These are phyloP conservation scores for Lissonota sp. DNA, from an alignment of 2,888 invertebrate species.

Conservation along the genomic window DNA sequence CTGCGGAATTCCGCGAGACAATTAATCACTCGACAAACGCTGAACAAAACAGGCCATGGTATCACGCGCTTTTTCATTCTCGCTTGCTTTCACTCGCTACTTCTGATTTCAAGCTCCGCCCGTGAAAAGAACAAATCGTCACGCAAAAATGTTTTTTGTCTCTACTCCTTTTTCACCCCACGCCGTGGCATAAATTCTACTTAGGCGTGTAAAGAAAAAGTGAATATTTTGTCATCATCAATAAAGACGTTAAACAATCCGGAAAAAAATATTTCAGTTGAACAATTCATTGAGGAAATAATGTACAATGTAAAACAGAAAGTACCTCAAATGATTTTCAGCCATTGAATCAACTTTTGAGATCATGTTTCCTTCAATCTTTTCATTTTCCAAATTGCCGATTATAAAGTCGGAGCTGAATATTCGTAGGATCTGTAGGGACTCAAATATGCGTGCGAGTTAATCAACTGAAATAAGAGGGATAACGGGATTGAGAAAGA, in stretches of 20 bases:
- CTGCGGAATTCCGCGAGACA: conserved; percentile 7
- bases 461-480: conserved; percentile 15
- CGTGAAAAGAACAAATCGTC: background rate
- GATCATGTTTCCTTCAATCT: background rate
- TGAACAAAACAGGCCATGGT: conserved; percentile 11
- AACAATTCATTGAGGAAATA: background rate
- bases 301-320: background rate
- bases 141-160: conserved; percentile 9
- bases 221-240: background rate
- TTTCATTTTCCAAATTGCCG: background rate
- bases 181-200: background rate
- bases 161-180: background rate
- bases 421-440: background rate
- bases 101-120: conserved; percentile 11
- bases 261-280: background rate
- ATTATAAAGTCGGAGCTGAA: conserved; percentile 5
- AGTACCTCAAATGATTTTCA: background rate
- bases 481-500: background rate
- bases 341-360: background rate
- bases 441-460: conserved; percentile 14
- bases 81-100: background rate
- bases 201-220: background rate
- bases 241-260: background rate
- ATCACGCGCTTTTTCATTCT: background rate
- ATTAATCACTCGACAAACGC: conserved; percentile 44